Conservation (phyloP, 1,140 invertebrate genomes). For the Lysiphlebus fabarum region DNA sequence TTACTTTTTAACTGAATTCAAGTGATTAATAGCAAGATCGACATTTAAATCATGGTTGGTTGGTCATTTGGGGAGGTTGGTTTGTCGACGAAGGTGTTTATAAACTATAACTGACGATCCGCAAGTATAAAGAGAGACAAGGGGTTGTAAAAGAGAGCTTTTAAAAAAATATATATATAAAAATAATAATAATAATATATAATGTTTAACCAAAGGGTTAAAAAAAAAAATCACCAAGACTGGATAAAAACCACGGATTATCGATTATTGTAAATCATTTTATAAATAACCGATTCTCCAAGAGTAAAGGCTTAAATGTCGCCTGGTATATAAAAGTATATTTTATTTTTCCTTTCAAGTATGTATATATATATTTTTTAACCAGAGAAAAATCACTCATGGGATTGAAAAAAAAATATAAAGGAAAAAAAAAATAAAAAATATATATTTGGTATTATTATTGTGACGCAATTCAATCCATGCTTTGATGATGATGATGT, state of each 20-base stretch:
- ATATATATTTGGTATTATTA: too few relatives aligned
- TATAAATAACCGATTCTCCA: slow-evolving; percentile 52
- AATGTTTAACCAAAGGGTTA: neutral
- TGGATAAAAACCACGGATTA: slow-evolving; percentile 44
- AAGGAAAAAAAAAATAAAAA: neutral
- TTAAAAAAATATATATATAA: neutral
- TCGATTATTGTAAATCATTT: slow-evolving; percentile 54
- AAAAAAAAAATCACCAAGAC: slow-evolving; percentile 9
- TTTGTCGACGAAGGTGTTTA: too few relatives aligned
- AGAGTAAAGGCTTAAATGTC: slow-evolving; percentile 42
- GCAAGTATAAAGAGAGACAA: neutral
- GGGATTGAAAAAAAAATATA: too few relatives aligned
- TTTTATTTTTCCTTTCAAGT: neutral
- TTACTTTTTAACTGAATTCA: too few relatives aligned
- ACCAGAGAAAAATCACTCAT: too few relatives aligned
- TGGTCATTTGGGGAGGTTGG: too few relatives aligned
- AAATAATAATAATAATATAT: neutral
- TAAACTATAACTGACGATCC: too few relatives aligned
- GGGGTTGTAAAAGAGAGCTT: neutral
- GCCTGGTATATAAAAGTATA: slow-evolving; percentile 16
- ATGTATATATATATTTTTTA: neutral
- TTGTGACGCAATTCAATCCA: too few relatives aligned
- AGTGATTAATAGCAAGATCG: too few relatives aligned
- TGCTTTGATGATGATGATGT: too few relatives aligned
- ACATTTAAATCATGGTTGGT: too few relatives aligned